Conservation (phyloP, 2,888 invertebrate genomes). For the Muscina levida region DNA sequence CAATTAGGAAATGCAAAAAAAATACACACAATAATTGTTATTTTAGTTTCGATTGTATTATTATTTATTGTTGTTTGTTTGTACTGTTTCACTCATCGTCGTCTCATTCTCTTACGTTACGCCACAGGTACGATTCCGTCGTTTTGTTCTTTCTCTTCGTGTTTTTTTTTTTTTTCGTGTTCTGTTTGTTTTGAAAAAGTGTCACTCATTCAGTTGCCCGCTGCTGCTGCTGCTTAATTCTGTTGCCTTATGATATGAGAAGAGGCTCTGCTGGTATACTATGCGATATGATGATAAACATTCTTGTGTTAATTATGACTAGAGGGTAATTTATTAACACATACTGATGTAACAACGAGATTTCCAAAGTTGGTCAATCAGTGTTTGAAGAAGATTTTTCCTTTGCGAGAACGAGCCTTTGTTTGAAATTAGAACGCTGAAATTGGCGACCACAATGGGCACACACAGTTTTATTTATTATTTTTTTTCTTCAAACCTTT, state of each 20-base stretch:
- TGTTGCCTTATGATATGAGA: neutral
- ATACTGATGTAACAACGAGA: neutral
- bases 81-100: conserved; percentile 13
- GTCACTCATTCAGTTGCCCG: conserved; percentile 20
- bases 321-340: neutral
- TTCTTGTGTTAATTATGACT: conserved; percentile 16
- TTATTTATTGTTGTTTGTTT: conserved; percentile 45
- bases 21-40: conserved; percentile 48
- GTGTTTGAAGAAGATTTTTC: neutral
- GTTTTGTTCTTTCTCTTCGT: conserved; percentile 2
- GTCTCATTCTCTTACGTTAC: conserved; percentile 56
- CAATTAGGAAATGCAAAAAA: conserved; percentile 42
- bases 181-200: conserved; percentile 38
- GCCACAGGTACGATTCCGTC: conserved; percentile 54
- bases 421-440: no score
- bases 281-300: conserved; percentile 1
- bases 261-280: conserved; percentile 3
- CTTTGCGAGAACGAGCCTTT: no score
- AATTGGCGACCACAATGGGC: no score
- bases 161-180: conserved; percentile 10
- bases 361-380: no score
- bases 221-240: neutral
- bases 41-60: conserved; percentile 46
- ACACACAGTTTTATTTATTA: no score
- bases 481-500: no score